Evolutionary conservation across 2,113 vertebrate species (phyloP), one percentile per base, ranked within the genome.

Genomic region (Coryphaenoides rupestris): DNA sequence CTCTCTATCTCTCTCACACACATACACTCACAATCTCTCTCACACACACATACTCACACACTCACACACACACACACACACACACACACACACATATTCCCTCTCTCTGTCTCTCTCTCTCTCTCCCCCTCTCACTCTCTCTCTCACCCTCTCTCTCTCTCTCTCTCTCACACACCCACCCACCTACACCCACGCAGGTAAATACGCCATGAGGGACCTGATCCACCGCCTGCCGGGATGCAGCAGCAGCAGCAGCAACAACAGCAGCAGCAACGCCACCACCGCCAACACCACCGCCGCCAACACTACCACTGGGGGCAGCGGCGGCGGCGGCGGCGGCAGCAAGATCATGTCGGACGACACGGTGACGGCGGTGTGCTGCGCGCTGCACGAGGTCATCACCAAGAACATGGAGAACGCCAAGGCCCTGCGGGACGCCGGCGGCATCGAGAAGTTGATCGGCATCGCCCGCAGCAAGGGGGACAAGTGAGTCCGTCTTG

Each of bases 361-460:
- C 79, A 99, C 96, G 0, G 93, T 98, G 62, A 98, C 96, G 57
- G 96, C 96, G 17, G 93, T 99, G 85, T 99, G 97, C 91, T 99
- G 97, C 59, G 96, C 97, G 28, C 92, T 99, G 68, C 96, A 99
- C 1, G 97, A 99, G 89, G 96, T 99, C 84, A 98, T 99, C 87
- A 99, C 95, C 84, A 98, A 98, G 90, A 99, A 99, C 85, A 98
- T 98, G 96, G 97, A 99, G 90, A 99, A 99, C 2, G 94, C 97
- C 90, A 98, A 98, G 92, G 96, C 95, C 85, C 93, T 99, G 85
- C 92, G 96, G 21, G 97, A 99, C 26, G 94, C 97, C 0, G 96
- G 96, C 0, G 97, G 97, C 80, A 98, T 98, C 22, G 96, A 98
- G 85, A 98, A 98, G 87, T 88, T 99, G 80, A 95, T 99, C 52